phyloP scores from a whole-genome alignment of 2,888 invertebrate species.

The Drosophila eohydei region DNA sequence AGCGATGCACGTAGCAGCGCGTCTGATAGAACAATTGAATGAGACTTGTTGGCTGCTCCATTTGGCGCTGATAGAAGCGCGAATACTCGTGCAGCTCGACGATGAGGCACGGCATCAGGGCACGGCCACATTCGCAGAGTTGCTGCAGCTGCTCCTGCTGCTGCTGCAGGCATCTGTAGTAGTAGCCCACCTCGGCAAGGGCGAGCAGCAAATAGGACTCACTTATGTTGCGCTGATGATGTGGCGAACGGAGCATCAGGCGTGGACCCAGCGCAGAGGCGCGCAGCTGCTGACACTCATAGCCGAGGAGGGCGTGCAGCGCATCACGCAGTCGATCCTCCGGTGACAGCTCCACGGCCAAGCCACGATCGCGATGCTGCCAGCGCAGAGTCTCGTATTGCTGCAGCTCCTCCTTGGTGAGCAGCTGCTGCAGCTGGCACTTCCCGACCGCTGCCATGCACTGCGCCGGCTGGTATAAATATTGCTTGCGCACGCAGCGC shows the following conservation, averaged over 20 bases:
- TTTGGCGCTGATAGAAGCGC: slow-evolving; percentile 8
- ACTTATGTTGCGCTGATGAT: slow-evolving; percentile 43
- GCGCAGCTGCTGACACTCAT: slow-evolving; percentile 44
- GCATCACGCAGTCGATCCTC: slow-evolving; percentile 30
- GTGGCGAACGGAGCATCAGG: slow-evolving; percentile 51
- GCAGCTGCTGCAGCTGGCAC: slow-evolving; percentile 26
- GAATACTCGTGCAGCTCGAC: slow-evolving; percentile 25
- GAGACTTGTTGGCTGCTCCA: slow-evolving; percentile 2
- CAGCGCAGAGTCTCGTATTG: slow-evolving; percentile 32
- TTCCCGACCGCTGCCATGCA: slow-evolving; percentile 11
- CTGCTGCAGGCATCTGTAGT: slow-evolving; percentile 35
- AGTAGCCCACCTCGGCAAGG: slow-evolving; percentile 50
- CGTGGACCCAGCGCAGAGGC: slow-evolving; percentile 19
- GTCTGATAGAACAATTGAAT: slow-evolving; percentile 25
- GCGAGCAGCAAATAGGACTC: slow-evolving; percentile 55
- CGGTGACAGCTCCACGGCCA: accelerated
- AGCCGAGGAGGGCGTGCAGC: slow-evolving; percentile 45
- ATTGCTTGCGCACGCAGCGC: not conserved
- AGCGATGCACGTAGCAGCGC: slow-evolving; percentile 4
- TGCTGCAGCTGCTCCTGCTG: slow-evolving; percentile 14
- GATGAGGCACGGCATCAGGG: slow-evolving; percentile 18
- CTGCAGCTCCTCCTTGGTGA: slow-evolving; percentile 24
- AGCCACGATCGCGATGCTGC: slow-evolving; percentile 12
- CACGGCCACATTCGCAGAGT: slow-evolving; percentile 28
- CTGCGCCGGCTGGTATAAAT: not conserved